Percentiles rank a stretch among this genome's conserved stretches.
Conservation (phyloP, 2,888 invertebrate species). For the Dryobota labecula region DNA sequence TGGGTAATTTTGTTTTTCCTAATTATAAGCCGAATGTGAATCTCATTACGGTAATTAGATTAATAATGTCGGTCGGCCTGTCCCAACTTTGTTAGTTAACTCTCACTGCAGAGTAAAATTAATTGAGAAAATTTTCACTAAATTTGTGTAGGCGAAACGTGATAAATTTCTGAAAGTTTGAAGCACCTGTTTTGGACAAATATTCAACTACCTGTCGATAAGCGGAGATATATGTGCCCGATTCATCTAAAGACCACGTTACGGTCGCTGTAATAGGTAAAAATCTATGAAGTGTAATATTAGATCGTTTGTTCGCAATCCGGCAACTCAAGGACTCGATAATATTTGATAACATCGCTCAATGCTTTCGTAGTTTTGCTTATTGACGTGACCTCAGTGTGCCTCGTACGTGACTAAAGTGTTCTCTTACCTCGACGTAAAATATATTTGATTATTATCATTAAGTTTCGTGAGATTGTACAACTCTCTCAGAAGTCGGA, state of each 20-base stretch:
- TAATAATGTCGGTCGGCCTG: conserved; percentile 71
- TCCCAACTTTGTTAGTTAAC: conserved; percentile 74
- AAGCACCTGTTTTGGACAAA: conserved; percentile 68
- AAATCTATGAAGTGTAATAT: conserved; percentile 39
- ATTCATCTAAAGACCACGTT: conserved; percentile 35
- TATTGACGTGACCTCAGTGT: conserved; percentile 1
- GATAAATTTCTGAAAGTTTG: conserved; percentile 72
- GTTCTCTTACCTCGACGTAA: conserved; percentile 14
- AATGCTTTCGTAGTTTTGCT: conserved; percentile 33
- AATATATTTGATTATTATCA: conserved; percentile 36
- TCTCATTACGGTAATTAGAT: conserved; percentile 70
- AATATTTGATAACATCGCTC: conserved; percentile 38
- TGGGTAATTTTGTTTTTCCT: conserved; percentile 57
- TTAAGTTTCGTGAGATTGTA: conserved; percentile 22
- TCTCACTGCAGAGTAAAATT: conserved; percentile 75
- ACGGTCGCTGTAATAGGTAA: conserved; percentile 15
- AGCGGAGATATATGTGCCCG: conserved; percentile 44
- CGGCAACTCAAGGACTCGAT: conserved; percentile 9
- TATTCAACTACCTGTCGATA: conserved; percentile 57
- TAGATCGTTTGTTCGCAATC: conserved; percentile 31
- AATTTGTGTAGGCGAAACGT: conserved; percentile 72
- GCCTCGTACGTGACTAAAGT: conserved; percentile 25
- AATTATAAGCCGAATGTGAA: conserved; percentile 68
- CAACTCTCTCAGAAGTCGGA: conserved; percentile 39
- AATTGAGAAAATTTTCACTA: conserved; percentile 77